phyloP scores from a whole-genome alignment of 2,113 vertebrate species.

The Dicrurus megarhynchus region DNA sequence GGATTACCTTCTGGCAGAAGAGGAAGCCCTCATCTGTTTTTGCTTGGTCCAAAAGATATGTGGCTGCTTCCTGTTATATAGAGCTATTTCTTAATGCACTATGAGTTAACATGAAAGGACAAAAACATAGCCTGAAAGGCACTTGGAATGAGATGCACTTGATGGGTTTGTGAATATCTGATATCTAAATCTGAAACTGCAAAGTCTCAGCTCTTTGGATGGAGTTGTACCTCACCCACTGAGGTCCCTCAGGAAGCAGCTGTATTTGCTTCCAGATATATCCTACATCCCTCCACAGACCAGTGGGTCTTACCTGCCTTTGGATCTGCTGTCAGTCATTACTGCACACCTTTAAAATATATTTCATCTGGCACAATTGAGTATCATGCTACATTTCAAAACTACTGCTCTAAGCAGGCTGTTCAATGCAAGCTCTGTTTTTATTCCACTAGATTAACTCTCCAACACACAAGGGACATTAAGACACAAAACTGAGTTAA shows the following conservation, averaged over 20 bases:
- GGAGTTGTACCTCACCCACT: neutral
- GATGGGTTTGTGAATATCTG: neutral
- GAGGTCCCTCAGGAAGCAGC: neutral
- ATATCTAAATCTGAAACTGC: neutral
- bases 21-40: neutral
- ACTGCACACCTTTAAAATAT: neutral
- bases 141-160: neutral
- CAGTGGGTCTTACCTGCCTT: neutral
- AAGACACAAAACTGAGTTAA: neutral
- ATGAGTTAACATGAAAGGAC: neutral
- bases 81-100: neutral
- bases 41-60: neutral
- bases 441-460: conserved; percentile 39
- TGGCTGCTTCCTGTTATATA: neutral
- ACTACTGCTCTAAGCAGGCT: neutral
- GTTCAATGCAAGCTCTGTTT: neutral
- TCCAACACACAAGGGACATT: neutral
- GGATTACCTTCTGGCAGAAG: neutral
- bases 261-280: neutral
- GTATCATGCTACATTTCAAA: neutral
- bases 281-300: neutral
- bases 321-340: neutral
- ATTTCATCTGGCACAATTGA: neutral
- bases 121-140: neutral
- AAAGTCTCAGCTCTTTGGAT: neutral